phyloP scores from a whole-genome alignment of 2,888 invertebrate genomes.

The Noctua fimbriata region DNA sequence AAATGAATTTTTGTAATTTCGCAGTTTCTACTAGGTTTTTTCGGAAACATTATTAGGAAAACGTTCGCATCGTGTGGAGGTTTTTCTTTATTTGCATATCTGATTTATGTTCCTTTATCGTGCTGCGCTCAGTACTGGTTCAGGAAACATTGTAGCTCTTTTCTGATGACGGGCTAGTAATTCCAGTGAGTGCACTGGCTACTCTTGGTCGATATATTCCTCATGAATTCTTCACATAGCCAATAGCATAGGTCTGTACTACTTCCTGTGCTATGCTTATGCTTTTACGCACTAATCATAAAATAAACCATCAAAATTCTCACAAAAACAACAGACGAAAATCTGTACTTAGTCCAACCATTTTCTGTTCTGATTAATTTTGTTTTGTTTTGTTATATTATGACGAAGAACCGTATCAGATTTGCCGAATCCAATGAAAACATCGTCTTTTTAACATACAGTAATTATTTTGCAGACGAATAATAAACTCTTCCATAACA shows the following conservation, averaged over 20 bases:
- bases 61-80: conserved; percentile 38
- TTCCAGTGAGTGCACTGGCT: neutral
- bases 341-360: neutral
- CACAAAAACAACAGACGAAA: neutral
- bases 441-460: neutral
- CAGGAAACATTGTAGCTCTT: neutral
- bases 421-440: neutral
- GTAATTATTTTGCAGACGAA: neutral
- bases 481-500: neutral
- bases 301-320: neutral
- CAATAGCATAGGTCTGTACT: neutral
- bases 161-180: neutral
- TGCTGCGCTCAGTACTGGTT: neutral
- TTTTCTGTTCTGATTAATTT: neutral
- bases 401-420: neutral
- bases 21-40: conserved; percentile 35
- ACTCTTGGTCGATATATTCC: neutral
- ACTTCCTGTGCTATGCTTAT: neutral
- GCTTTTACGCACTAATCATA: too few relatives aligned
- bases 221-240: neutral
- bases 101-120: conserved; percentile 18
- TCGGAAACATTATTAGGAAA: conserved; percentile 45
- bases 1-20: conserved; percentile 60
- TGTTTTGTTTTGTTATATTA: neutral
- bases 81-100: conserved; percentile 32